These are phyloP conservation scores for Empidonax alnorum DNA, from an alignment of 2,113 vertebrate genomes.

Conservation along the genomic window DNA sequence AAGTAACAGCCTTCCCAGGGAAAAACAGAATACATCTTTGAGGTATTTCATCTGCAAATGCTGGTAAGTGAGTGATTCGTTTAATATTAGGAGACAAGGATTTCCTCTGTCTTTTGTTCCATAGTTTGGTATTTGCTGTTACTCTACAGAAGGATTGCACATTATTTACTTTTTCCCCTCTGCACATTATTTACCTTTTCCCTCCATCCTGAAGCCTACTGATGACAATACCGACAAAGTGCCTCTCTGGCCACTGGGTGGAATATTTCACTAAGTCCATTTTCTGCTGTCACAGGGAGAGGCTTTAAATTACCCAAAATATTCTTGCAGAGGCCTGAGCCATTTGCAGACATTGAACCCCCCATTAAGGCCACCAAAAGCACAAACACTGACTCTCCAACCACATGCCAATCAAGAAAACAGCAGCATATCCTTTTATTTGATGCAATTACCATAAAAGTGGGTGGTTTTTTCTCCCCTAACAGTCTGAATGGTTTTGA, in stretches of 20 bases:
- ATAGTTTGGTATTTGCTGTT: not conserved
- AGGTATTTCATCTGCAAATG: not conserved
- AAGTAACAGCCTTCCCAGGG: not conserved
- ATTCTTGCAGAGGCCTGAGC: not conserved
- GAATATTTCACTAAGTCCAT: not conserved
- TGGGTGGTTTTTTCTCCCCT: not conserved
- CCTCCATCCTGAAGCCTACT: not conserved
- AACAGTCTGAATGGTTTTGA: slow-evolving; percentile 8
- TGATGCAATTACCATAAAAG: not conserved
- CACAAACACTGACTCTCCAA: not conserved
- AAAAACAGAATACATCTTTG: not conserved
- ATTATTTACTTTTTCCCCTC: not conserved
- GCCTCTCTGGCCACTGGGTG: not conserved
- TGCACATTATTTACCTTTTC: not conserved
- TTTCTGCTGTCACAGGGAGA: not conserved
- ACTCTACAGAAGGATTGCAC: not conserved
- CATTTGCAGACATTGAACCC: not conserved
- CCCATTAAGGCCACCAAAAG: not conserved
- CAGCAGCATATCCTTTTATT: not conserved
- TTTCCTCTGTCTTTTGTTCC: not conserved
- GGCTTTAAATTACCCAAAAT: not conserved
- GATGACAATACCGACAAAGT: not conserved
- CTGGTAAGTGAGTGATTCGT: not conserved
- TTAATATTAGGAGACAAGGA: not conserved
- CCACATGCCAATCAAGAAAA: not conserved